Base-by-base conservation (phyloP, 2,888 invertebrate species). In the Campoplex nolae region DNA sequence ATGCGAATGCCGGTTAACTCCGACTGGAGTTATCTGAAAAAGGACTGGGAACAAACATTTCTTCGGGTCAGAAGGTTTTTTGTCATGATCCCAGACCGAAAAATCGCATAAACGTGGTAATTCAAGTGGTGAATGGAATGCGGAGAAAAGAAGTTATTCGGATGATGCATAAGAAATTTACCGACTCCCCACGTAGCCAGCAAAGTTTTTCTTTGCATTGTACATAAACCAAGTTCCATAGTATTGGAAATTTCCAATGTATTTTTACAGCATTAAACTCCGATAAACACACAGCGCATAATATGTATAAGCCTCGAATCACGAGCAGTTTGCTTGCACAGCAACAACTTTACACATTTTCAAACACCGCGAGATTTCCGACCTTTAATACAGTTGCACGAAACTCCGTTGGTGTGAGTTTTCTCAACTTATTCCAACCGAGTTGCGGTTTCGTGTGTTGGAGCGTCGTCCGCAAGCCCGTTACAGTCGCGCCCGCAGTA, bases 101-200 rank as follows among this genome's bases (percentile, higher is more conserved):
- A 91, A 6, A 91, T 91, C 90, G 91, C 92, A 89, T 90, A 28
- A 80, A 48, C 45, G 71, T 74, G 51, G 67, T 23, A 42, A 73
- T 3, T 28, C 51, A 18, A 68, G 65, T 51, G 42, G 65, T 71
- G 79, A 76, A 76, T 85, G 79, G 79, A 83, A 84, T 74, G 56
- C 67, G 28, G 45, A 71, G 75, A 67, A 73, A 82, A 76, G 78
- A 86, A 79, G 65, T 67, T 56, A 48, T 54, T 42, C 16, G 28
- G 18, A 3, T 75, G 45, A 16, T 48, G 11, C 38, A 65, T 11
- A 58, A 16, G 58, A 62, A 32, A 54, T 45, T 65, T 67, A 32
- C 38, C 32, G 32, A 45, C 67, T 42, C 70, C 65, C 23, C 45
- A 56, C 75, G 42, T 42, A 54, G 54, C 58, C 51, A 13, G 45